Evolutionary conservation across 2,113 vertebrate species (phyloP), one percentile per base, ranked within the genome.

Genomic region (Rhagologus leucostigma): DNA sequence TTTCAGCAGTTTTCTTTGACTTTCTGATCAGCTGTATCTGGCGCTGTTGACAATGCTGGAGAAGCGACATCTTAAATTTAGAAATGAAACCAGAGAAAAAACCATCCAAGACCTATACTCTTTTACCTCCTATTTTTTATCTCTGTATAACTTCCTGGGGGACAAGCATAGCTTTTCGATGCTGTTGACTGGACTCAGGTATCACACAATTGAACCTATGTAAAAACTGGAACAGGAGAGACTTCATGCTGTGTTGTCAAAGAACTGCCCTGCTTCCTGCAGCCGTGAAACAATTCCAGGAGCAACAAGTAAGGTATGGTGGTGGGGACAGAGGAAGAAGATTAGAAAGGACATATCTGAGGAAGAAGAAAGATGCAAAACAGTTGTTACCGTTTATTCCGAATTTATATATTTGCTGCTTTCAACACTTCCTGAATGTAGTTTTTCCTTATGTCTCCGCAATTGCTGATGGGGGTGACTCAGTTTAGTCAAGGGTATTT

Each of bases 121-220:
- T 69, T 84, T 76, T 6, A 8, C 6, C 7, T 53, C 8, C 7
- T 65, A 15, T 8, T 27, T 52, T 70, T 52, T 20, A 41, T 56
- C 16, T 76, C 10, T 26, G 13, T 19, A 13, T 16, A 57, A 44
- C 22, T 76, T 90, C 4, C 41, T 39, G 47, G 8, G 18, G 11
- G 10, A 68, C 1, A 57, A 53, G 21, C 19, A 57, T 4, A 42
- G 9, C 16, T 79, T 35, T 70, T 53, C 30, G 47, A 1, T 52
- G 44, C 37, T n/a, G 21, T 16, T 70, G 37, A 11, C 41, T 67
- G 9, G 47, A n/a, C 17, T 62, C 56, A 62, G 27, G 8, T 47
- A 23, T 4, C 29, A 41, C 19, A 37, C 0, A 1, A 19, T 4
- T 65, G 37, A 35, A 71, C 19, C 17, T n/a, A 1, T 4, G 7